phyloP scores from a whole-genome alignment of 1,140 invertebrate species.

The Drosophila tani region DNA sequence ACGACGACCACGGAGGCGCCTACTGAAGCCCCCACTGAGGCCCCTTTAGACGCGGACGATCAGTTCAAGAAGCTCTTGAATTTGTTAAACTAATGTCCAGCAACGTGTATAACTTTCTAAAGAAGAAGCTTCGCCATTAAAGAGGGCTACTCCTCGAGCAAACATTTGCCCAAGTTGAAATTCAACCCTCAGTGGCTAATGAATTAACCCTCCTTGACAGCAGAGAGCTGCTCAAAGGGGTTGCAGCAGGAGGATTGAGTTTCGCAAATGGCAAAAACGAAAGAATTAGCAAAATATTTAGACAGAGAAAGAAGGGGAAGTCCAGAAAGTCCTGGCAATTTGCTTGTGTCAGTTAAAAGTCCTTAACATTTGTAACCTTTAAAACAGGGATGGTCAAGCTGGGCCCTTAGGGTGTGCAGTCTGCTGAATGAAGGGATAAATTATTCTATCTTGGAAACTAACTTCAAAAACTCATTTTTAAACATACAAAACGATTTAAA shows the following conservation, averaged over 20 bases:
- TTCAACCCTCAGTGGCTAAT: conserved; percentile 44
- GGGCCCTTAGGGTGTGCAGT: too few relatives aligned
- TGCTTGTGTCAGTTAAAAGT: conserved; percentile 2
- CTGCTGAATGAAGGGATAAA: too few relatives aligned
- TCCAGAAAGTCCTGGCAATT: conserved; percentile 5
- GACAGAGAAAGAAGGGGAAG: neutral
- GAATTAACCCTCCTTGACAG: conserved; percentile 36
- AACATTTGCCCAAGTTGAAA: conserved; percentile 26
- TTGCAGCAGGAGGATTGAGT: conserved; percentile 29
- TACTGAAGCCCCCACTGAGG: conserved; percentile 45
- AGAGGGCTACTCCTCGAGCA: conserved; percentile 24
- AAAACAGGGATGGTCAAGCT: neutral
- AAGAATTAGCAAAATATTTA: conserved; percentile 28
- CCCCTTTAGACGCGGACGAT: conserved; percentile 57
- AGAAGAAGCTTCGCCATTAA: conserved; percentile 31
- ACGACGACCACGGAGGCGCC: conserved; percentile 56
- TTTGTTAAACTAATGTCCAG: conserved; percentile 68
- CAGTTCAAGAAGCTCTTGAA: conserved; percentile 75
- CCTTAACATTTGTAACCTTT: neutral
- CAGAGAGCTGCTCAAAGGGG: conserved; percentile 12
- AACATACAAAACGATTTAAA: neutral
- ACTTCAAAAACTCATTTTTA: too few relatives aligned
- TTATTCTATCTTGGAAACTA: too few relatives aligned
- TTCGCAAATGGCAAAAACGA: conserved; percentile 29
- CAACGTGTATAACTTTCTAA: conserved; percentile 24